These are phyloP conservation scores for Eumeta japonica DNA, from an alignment of 1,140 invertebrate genomes.

Conservation along the genomic window DNA sequence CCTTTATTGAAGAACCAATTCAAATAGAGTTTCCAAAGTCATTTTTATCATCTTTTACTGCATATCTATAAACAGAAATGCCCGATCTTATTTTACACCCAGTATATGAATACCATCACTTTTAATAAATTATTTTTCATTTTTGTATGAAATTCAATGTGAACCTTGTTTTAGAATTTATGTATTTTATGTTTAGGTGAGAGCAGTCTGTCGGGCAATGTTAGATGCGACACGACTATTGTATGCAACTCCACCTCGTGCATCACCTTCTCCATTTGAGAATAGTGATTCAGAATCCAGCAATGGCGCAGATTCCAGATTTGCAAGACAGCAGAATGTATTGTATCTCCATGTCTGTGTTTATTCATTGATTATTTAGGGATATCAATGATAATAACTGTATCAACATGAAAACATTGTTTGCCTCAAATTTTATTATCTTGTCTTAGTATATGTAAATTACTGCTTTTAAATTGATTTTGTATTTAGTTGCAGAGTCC, in stretches of 20 bases:
- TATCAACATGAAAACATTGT: neutral
- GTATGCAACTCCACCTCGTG: slow-evolving; percentile 57
- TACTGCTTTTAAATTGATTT: slow-evolving; percentile 6
- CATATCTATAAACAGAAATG: no score
- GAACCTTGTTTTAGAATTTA: no score
- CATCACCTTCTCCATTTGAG: slow-evolving; percentile 52
- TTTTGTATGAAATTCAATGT: no score
- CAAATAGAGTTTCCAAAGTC: no score
- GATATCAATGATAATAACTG: neutral
- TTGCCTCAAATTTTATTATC: neutral
- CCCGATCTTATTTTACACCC: no score
- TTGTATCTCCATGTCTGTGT: neutral
- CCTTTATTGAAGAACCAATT: no score
- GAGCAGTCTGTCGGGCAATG: slow-evolving; percentile 71
- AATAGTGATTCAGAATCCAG: slow-evolving; percentile 55
- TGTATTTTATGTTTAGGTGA: no score
- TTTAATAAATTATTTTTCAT: no score
- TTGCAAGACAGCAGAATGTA: slow-evolving; percentile 32
- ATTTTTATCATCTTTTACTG: no score
- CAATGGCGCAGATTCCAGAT: slow-evolving; percentile 36
- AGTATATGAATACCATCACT: no score
- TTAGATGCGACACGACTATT: slow-evolving; percentile 76
- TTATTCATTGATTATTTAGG: neutral
- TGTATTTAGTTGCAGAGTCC: slow-evolving; percentile 49
- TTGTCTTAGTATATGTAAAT: no score